Conservation (phyloP, 1,140 invertebrate genomes). For the Meloidogyne chitwoodi region DNA sequence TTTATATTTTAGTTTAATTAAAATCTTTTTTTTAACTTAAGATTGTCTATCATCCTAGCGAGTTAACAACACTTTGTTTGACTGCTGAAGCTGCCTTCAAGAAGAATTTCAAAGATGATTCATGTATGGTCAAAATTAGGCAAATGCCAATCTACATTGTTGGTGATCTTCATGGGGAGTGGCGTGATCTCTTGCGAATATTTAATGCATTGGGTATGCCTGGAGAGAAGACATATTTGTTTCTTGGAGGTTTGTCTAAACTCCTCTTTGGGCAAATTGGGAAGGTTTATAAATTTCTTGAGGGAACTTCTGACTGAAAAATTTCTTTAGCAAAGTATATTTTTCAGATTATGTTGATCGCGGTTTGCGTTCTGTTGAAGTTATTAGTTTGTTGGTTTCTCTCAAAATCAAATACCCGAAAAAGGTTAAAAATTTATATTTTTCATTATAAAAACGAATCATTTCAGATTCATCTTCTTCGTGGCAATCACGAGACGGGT, state of each 20-base stretch:
- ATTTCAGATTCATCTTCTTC: conserved; percentile 61
- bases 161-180: not conserved
- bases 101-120: not conserved
- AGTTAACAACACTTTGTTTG: not conserved
- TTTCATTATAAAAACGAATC: not conserved
- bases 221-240: not conserved
- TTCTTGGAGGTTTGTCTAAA: not conserved
- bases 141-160: not conserved
- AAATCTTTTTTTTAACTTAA: not conserved
- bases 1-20: no score
- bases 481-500: conserved; percentile 17
- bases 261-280: not conserved
- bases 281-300: not conserved
- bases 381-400: conserved; percentile 66
- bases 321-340: no score
- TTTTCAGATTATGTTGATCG: conserved; percentile 59
- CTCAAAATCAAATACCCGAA: conserved; percentile 66
- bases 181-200: not conserved
- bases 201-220: not conserved
- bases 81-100: not conserved
- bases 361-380: conserved; percentile 73
- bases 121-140: not conserved
- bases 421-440: conserved; percentile 64
- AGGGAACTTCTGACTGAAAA: not conserved
- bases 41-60: not conserved